phyloP scores from a whole-genome alignment of 2,888 invertebrate genomes.

The Lagria hirta region DNA sequence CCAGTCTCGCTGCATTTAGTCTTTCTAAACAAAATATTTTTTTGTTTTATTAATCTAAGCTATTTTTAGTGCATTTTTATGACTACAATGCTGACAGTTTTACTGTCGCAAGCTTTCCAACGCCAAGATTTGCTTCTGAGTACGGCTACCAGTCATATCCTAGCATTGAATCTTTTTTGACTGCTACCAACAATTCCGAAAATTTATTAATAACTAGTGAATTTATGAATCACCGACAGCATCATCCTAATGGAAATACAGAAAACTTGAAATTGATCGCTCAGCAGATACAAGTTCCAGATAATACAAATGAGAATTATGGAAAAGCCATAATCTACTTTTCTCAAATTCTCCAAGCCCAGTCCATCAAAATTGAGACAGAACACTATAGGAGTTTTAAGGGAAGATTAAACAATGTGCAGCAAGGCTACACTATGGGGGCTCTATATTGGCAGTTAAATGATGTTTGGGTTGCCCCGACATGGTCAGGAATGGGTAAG shows the following conservation, averaged over 20 bases:
- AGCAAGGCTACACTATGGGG: slow-evolving; percentile 85
- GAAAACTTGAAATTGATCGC: slow-evolving; percentile 64
- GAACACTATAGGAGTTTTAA: slow-evolving; percentile 66
- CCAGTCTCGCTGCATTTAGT: neutral
- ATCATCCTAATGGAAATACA: slow-evolving; percentile 75
- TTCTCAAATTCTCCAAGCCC: slow-evolving; percentile 88
- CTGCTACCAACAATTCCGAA: slow-evolving; percentile 57
- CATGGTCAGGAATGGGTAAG: slow-evolving; percentile 88
- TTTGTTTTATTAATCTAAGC: neutral
- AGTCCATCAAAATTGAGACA: slow-evolving; percentile 81
- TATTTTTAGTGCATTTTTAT: slow-evolving; percentile 78
- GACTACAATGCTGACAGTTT: slow-evolving; percentile 81
- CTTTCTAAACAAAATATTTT: neutral
- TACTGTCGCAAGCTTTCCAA: slow-evolving; percentile 74
- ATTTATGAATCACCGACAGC: slow-evolving; percentile 80
- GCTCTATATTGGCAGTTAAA: slow-evolving; percentile 98
- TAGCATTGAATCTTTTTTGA: slow-evolving; percentile 65
- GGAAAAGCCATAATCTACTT: slow-evolving; percentile 72
- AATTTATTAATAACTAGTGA: slow-evolving; percentile 60
- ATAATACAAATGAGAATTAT: slow-evolving; percentile 45
- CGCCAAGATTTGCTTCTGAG: slow-evolving; percentile 89
- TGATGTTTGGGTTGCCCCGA: slow-evolving; percentile 96
- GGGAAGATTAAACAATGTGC: slow-evolving; percentile 53
- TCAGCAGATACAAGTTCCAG: slow-evolving; percentile 62
- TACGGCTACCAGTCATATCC: slow-evolving; percentile 94